A percentile compares a stretch with the other conserved stretches of the same genome.
phyloP scores from a whole-genome alignment of 2,888 invertebrate genomes.

The Lasioglossum lativentre region DNA sequence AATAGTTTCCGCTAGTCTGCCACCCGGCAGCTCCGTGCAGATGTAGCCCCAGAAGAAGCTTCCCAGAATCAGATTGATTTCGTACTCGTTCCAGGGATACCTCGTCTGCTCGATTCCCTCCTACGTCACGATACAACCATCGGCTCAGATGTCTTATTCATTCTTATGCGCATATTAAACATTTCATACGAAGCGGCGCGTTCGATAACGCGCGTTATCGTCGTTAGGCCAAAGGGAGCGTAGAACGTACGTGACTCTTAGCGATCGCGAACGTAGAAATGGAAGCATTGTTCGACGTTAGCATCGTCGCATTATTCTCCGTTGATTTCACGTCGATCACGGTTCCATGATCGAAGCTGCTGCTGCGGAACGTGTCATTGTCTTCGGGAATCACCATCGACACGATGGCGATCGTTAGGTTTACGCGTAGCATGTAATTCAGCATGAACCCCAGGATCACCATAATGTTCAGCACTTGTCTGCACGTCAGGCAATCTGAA shows the following conservation, averaged over 20 bases:
- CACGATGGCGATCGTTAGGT: slow-evolving; percentile 94
- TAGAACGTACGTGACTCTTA: neutral
- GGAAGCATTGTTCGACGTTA: neutral
- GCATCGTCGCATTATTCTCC: neutral
- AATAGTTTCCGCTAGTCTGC: slow-evolving; percentile 92
- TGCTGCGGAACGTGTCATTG: neutral
- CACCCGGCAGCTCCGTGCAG: slow-evolving; percentile 95
- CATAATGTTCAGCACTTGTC: slow-evolving; percentile 93
- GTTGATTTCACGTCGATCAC: neutral
- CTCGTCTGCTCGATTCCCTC: slow-evolving; percentile 80
- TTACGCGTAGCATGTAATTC: slow-evolving; percentile 95
- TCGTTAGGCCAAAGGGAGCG: neutral
- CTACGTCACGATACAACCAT: slow-evolving; percentile 29
- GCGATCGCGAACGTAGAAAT: neutral
- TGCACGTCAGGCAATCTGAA: slow-evolving; percentile 91
- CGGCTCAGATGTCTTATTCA: neutral
- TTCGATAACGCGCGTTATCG: neutral
- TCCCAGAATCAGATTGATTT: slow-evolving; percentile 92
- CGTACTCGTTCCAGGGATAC: slow-evolving; percentile 92
- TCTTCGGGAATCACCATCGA: slow-evolving; percentile 88
- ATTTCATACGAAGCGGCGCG: neutral
- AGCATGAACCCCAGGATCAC: slow-evolving; percentile 95
- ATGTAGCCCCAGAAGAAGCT: slow-evolving; percentile 97
- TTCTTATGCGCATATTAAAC: neutral
- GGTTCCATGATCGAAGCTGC: neutral